Evolutionary conservation across 2,888 invertebrate genomes (phyloP).

Genomic region (Epirrhoe tristata): DNA sequence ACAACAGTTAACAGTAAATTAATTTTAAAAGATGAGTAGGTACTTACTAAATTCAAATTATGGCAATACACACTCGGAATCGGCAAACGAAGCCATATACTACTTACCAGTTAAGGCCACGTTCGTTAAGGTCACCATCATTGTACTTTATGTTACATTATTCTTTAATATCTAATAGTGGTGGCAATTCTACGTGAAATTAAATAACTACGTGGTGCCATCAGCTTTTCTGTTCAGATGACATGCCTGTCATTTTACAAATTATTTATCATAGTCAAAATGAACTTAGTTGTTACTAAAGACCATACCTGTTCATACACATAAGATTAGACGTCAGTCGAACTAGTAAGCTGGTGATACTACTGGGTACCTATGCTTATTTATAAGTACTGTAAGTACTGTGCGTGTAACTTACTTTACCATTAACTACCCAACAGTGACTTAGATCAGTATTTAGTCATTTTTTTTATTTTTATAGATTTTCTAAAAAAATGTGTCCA

Average conservation of each 20-base stretch:
- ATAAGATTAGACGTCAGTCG: background rate
- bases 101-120: background rate
- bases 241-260: too few relatives aligned
- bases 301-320: too few relatives aligned
- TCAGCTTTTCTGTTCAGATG: too few relatives aligned
- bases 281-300: too few relatives aligned
- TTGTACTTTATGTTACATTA: too few relatives aligned
- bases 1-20: too few relatives aligned
- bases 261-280: too few relatives aligned
- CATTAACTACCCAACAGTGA: slow-evolving; percentile 19
- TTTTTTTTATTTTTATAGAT: slow-evolving; percentile 21
- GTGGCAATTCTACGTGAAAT: too few relatives aligned
- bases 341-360: slow-evolving; percentile 1
- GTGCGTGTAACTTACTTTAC: slow-evolving; percentile 27
- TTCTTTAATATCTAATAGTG: too few relatives aligned
- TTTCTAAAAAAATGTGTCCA: slow-evolving; percentile 26
- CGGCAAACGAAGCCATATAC: background rate
- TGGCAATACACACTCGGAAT: background rate
- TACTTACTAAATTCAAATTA: background rate
- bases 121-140: background rate
- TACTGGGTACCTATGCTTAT: too few relatives aligned
- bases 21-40: background rate
- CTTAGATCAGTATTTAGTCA: slow-evolving; percentile 24
- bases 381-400: background rate
- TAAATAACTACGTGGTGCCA: too few relatives aligned